phyloP scores from a whole-genome alignment of 2,113 vertebrate species.

The Hepsetus odoe region DNA sequence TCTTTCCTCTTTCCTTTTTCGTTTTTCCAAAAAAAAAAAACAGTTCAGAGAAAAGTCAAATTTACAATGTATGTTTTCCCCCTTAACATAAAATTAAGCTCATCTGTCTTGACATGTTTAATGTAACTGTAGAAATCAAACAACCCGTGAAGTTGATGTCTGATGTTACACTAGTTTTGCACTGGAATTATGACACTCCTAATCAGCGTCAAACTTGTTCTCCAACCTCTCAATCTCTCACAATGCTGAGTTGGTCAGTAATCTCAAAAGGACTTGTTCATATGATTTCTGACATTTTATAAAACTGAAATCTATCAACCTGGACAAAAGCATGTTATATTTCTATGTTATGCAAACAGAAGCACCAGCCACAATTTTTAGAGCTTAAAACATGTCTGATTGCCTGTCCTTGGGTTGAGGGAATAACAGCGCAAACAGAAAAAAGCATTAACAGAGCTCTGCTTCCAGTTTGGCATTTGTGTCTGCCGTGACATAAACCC shows the following conservation, averaged over 20 bases:
- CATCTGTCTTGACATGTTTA: too few species aligned
- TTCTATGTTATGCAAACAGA: too few species aligned
- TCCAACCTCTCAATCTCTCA: too few species aligned
- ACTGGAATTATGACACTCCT: background rate
- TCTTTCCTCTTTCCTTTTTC: background rate
- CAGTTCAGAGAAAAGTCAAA: background rate
- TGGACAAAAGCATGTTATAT: background rate
- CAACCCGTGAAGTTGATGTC: background rate
- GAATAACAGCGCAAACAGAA: background rate
- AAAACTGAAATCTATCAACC: background rate
- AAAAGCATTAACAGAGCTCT: background rate
- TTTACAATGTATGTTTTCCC: background rate
- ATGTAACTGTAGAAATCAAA: too few species aligned
- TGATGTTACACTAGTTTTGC: background rate
- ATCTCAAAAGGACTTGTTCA: background rate
- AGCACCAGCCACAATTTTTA: too few species aligned
- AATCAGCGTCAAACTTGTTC: background rate
- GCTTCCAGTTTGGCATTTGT: background rate
- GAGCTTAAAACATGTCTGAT: too few species aligned
- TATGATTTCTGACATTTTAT: background rate
- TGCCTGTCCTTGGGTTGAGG: too few species aligned
- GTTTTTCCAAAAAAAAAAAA: background rate
- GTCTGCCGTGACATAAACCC: background rate
- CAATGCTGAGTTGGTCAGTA: background rate
- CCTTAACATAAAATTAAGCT: too few species aligned